phyloP scores from a whole-genome alignment of 2,888 invertebrate species.

The Drepanosiphum platanoidis region DNA sequence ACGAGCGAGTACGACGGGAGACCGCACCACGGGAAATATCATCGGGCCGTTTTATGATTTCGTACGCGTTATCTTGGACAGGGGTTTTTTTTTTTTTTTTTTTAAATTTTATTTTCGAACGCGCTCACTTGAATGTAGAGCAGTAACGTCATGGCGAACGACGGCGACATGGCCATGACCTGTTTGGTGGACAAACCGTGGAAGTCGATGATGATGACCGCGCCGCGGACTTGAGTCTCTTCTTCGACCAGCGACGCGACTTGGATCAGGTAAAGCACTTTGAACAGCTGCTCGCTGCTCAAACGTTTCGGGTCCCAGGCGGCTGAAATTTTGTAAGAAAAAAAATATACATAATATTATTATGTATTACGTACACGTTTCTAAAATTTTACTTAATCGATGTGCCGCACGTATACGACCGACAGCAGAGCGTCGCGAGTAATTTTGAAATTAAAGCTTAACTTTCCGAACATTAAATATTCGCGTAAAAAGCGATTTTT shows the following conservation, averaged over 20 bases:
- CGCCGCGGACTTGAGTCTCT: conserved; percentile 79
- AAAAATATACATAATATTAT: not conserved
- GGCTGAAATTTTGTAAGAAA: too few species aligned
- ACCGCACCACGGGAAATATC: too few species aligned
- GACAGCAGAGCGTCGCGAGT: not conserved
- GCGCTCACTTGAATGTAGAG: conserved; percentile 76
- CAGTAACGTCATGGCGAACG: conserved; percentile 80
- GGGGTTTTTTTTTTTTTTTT: too few species aligned
- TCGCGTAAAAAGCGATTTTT: too few species aligned
- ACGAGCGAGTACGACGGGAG: too few species aligned
- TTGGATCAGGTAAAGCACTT: conserved; percentile 83
- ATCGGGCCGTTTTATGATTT: too few species aligned
- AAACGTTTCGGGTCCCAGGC: conserved; percentile 81
- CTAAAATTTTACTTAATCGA: not conserved
- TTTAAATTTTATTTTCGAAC: not conserved
- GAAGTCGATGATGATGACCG: conserved; percentile 86
- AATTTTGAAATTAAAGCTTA: too few species aligned
- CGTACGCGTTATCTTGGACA: too few species aligned
- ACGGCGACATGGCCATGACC: conserved; percentile 76
- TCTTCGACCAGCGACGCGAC: conserved; percentile 80
- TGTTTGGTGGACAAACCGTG: conserved; percentile 78
- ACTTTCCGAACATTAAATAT: too few species aligned
- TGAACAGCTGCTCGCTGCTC: conserved; percentile 79
- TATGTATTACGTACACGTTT: not conserved
- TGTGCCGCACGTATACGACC: not conserved